phyloP scores from a whole-genome alignment of 2,113 vertebrate species.

The Pyxicephalus adspersus region DNA sequence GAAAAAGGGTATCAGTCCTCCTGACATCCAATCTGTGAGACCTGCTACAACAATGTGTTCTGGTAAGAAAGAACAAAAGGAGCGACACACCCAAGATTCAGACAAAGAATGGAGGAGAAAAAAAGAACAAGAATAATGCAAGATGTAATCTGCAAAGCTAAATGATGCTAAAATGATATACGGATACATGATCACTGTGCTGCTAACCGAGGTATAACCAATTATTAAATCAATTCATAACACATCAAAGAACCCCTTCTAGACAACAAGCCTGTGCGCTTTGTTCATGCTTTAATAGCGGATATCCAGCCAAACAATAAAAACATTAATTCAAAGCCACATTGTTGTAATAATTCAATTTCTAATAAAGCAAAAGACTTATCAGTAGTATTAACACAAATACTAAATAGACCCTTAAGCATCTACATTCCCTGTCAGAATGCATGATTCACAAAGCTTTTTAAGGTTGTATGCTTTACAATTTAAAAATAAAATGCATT shows the following conservation, averaged over 20 bases:
- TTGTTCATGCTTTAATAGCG: not conserved
- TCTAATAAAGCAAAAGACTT: too few relatives aligned
- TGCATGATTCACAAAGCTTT: too few relatives aligned
- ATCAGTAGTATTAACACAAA: too few relatives aligned
- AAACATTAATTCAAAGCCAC: conserved; percentile 8
- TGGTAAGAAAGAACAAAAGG: conserved; percentile 5
- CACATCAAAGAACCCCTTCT: not conserved
- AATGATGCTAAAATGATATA: not conserved
- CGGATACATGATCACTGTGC: not conserved
- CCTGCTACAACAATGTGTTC: conserved; percentile 12
- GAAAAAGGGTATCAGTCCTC: not conserved
- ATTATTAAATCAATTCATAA: conserved; percentile 31
- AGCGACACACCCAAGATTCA: conserved; percentile 46
- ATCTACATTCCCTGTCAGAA: too few relatives aligned
- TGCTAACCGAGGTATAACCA: conserved; percentile 14
- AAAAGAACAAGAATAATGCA: not conserved
- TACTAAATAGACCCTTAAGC: too few relatives aligned
- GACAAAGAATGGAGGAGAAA: conserved; percentile 24
- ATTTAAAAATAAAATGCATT: too few relatives aligned
- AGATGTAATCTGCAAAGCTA: not conserved
- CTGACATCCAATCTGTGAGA: not conserved
- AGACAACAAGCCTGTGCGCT: not conserved
- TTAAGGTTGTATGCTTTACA: too few relatives aligned
- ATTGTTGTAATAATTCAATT: not conserved
- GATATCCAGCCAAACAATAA: conserved; percentile 11